These are phyloP conservation scores for Apostichopus leukothele DNA, from an alignment of 53 echinoderm and acorn worm genomes.

Conservation along the genomic window DNA sequence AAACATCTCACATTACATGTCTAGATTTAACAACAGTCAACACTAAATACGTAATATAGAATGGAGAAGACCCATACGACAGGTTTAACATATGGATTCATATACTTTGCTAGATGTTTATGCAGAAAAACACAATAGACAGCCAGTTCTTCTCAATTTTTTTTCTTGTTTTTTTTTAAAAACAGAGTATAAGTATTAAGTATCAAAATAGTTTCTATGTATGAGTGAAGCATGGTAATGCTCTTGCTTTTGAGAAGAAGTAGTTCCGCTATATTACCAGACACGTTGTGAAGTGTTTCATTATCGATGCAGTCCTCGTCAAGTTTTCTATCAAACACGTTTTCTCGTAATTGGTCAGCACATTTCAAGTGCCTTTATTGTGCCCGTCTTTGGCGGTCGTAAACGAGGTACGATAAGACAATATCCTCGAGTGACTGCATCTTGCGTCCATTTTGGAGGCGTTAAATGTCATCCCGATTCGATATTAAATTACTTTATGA, in stretches of 20 bases:
- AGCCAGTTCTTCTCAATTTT: too few relatives aligned
- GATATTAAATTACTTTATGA: neutral
- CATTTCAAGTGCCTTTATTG: neutral
- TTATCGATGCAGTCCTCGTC: neutral
- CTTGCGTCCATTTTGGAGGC: neutral
- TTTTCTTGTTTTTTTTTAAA: too few relatives aligned
- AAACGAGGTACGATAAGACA: neutral
- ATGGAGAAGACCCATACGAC: too few relatives aligned
- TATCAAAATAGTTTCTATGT: too few relatives aligned
- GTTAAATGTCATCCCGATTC: neutral
- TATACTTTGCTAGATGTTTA: too few relatives aligned
- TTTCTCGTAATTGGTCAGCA: neutral
- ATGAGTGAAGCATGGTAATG: too few relatives aligned
- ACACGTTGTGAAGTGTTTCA: neutral
- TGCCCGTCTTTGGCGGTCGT: neutral
- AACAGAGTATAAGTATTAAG: too few relatives aligned
- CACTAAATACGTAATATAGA: too few relatives aligned
- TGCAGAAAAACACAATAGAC: too few relatives aligned
- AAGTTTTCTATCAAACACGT: neutral
- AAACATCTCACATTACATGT: too few relatives aligned
- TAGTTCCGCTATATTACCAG: neutral
- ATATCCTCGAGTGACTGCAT: neutral
- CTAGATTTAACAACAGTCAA: too few relatives aligned
- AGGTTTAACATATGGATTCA: too few relatives aligned
- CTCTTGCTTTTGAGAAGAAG: neutral